Conservation (phyloP, 1,140 invertebrate species). For the Oryzaephilus surinamensis region DNA sequence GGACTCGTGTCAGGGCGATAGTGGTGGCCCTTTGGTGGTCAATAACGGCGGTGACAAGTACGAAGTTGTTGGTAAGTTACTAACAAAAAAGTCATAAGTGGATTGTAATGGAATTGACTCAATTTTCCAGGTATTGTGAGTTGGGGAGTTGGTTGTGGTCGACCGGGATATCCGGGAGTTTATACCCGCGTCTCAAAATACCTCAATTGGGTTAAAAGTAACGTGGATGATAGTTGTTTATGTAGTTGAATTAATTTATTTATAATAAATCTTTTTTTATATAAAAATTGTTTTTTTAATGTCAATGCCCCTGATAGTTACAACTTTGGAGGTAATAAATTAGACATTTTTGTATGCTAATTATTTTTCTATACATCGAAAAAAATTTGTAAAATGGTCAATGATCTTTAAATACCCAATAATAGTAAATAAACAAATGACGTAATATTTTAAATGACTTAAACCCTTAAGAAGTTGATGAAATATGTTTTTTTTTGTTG, state of each 20-base stretch:
- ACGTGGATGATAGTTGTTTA: constrained; percentile 50
- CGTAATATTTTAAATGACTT: too few species aligned
- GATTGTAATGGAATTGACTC: background rate
- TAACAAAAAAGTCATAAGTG: background rate
- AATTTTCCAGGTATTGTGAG: constrained; percentile 44
- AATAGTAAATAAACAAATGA: too few species aligned
- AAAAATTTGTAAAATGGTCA: background rate
- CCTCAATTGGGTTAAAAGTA: constrained; percentile 51
- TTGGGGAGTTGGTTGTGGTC: constrained; percentile 57
- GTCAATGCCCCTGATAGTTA: too few species aligned
- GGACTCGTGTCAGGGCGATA: constrained; percentile 79
- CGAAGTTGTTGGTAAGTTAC: constrained; percentile 58
- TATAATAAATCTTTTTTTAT: constrained; percentile 4
- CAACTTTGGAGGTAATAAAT: too few species aligned
- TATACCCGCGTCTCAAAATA: constrained; percentile 61
- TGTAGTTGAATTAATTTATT: constrained; percentile 30
- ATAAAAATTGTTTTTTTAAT: constrained; percentile 2
- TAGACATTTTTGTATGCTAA: too few species aligned
- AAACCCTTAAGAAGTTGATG: background rate
- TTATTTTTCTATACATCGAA: background rate
- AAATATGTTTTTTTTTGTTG: too few species aligned
- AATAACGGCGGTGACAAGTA: constrained; percentile 56
- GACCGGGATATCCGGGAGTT: constrained; percentile 52
- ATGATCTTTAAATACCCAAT: too few species aligned
- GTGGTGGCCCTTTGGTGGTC: constrained; percentile 67